These are phyloP conservation scores for Zaprionus taronus DNA, from an alignment of 1,140 invertebrate genomes.

Conservation along the genomic window DNA sequence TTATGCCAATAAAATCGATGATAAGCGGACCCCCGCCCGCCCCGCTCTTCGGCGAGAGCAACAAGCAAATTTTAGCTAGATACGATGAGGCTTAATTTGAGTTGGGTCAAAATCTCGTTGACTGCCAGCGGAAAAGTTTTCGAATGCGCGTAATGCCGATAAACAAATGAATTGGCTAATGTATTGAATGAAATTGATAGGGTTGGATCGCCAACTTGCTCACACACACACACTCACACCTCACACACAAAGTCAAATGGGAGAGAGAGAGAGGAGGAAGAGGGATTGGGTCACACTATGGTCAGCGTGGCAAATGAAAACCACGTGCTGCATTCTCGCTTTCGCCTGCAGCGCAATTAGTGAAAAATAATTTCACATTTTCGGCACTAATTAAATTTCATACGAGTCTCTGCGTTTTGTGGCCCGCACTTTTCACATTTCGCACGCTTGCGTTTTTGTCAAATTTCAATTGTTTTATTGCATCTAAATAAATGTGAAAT, in stretches of 20 bases:
- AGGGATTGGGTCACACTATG: conserved; percentile 12
- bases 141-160: conserved; percentile 38
- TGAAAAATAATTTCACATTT: conserved; percentile 69
- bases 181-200: conserved; percentile 63
- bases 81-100: conserved; percentile 41
- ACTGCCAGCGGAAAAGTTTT: conserved; percentile 47
- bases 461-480: conserved; percentile 70
- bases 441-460: conserved; percentile 48
- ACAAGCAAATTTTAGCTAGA: conserved; percentile 51
- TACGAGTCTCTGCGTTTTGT: conserved; percentile 49
- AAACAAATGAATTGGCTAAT: conserved; percentile 64
- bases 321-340: conserved; percentile 27
- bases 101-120: conserved; percentile 30
- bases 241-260: conserved; percentile 10
- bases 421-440: conserved; percentile 36
- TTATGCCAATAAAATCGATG: conserved; percentile 82
- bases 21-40: conserved; percentile 43
- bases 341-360: conserved; percentile 67
- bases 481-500: conserved; percentile 54
- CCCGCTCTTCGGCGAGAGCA: conserved; percentile 22
- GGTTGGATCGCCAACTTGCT: background rate
- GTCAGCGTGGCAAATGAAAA: conserved; percentile 14
- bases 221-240: background rate
- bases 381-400: conserved; percentile 76
- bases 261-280: background rate